Percentiles rank a stretch among this genome's conserved stretches.
Conservation (phyloP, 2,113 vertebrate species). For the Datnioides undecimradiatus region DNA sequence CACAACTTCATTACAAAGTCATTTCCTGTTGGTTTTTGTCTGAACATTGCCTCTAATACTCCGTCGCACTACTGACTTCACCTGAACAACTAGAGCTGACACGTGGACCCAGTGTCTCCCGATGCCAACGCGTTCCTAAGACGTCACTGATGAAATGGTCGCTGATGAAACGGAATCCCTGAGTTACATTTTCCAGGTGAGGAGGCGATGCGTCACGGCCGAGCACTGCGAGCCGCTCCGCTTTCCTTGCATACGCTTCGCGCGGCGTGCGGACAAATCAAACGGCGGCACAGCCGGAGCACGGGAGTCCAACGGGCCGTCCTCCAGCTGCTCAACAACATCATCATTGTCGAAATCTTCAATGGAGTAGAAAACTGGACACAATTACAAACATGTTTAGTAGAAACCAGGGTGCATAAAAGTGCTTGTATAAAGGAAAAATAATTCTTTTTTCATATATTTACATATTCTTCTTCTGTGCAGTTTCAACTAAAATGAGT, state of each 20-base stretch:
- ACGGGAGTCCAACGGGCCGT: conserved; percentile 8
- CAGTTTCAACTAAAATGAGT: conserved; percentile 48
- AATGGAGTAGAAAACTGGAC: conserved; percentile 66
- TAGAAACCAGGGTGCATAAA: conserved; percentile 76
- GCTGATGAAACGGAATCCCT: conserved; percentile 71
- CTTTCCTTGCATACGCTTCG: conserved; percentile 61
- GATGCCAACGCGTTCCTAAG: neutral
- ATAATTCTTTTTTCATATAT: conserved; percentile 63
- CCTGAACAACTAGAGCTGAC: conserved; percentile 8
- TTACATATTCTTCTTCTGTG: conserved; percentile 70
- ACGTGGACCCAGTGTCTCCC: neutral
- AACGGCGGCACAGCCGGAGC: conserved; percentile 15
- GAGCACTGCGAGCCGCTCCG: too few species aligned
- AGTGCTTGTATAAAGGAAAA: conserved; percentile 80
- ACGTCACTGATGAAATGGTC: neutral
- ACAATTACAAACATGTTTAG: conserved; percentile 64
- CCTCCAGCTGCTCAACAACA: neutral
- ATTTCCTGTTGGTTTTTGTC: neutral
- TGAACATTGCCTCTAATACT: neutral
- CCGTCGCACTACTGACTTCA: neutral
- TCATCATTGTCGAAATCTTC: neutral
- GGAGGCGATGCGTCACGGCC: conserved; percentile 44
- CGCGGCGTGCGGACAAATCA: conserved; percentile 38
- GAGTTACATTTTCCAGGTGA: conserved; percentile 64
- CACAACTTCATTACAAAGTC: neutral